A percentile compares a stretch with the other conserved stretches of the same genome.
These are phyloP conservation scores for Saccostrea echinata DNA, from an alignment of 1,140 invertebrate genomes.

Conservation along the genomic window DNA sequence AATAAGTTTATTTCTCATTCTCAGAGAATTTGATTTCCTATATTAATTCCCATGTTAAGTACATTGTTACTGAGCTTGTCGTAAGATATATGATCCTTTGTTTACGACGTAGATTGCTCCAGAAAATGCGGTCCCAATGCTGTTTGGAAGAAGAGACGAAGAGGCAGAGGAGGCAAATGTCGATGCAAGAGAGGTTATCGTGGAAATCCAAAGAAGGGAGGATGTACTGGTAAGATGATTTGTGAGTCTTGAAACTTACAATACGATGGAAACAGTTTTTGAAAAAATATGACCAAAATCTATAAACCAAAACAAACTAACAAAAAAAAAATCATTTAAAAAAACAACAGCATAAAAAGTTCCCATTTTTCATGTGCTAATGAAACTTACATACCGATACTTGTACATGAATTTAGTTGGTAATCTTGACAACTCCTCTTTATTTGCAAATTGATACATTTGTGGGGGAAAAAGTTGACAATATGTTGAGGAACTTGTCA, in stretches of 20 bases:
- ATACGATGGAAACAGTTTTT: background rate
- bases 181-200: constrained; percentile 15
- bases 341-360: too few species aligned
- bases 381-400: too few species aligned
- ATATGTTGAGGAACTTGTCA: too few species aligned
- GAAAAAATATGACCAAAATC: background rate
- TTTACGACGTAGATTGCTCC: background rate
- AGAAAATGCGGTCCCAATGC: constrained; percentile 13
- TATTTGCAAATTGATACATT: too few species aligned
- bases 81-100: too few species aligned
- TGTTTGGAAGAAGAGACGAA: background rate
- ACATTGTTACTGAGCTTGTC: too few species aligned
- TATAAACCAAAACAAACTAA: too few species aligned
- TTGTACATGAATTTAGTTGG: too few species aligned
- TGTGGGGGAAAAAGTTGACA: too few species aligned
- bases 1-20: background rate
- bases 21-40: background rate
- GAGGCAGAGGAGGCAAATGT: background rate
- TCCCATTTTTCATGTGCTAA: too few species aligned
- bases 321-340: too few species aligned
- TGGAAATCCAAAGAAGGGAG: constrained; percentile 10
- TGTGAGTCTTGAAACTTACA: background rate
- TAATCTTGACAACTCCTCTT: too few species aligned
- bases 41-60: background rate
- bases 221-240: background rate